Conservation (phyloP, 1,140 invertebrate species). For the Caenorhabditis latens region DNA sequence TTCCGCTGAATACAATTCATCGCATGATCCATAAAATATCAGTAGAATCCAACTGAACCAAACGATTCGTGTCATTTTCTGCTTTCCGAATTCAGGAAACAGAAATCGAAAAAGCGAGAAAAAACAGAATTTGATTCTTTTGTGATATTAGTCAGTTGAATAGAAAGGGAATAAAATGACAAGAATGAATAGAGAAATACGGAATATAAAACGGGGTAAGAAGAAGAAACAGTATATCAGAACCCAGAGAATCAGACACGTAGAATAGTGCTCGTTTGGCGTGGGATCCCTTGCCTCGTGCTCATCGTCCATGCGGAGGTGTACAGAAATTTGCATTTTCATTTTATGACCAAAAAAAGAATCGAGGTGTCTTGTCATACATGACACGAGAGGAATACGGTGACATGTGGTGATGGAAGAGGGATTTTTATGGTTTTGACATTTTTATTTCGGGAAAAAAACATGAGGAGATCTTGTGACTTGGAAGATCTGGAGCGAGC, state of each 20-base stretch:
- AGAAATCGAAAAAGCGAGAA: background rate
- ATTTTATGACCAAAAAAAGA: too few relatives aligned
- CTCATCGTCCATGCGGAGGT: too few relatives aligned
- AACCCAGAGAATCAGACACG: background rate
- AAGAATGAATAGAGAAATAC: slow-evolving; percentile 4
- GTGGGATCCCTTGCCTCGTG: too few relatives aligned
- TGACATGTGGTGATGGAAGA: background rate
- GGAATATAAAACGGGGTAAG: background rate
- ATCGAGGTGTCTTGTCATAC: background rate
- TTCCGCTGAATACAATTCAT: background rate
- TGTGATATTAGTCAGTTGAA: background rate
- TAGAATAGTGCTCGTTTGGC: too few relatives aligned
- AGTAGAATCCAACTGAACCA: background rate
- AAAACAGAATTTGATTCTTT: background rate
- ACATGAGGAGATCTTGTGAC: too few relatives aligned
- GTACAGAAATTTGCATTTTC: too few relatives aligned
- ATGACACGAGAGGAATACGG: background rate
- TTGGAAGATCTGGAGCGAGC: too few relatives aligned
- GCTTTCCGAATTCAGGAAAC: background rate
- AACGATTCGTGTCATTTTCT: background rate
- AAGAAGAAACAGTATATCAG: background rate
- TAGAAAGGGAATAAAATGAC: background rate
- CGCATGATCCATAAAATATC: background rate
- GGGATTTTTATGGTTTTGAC: too few relatives aligned
- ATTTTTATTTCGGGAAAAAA: too few relatives aligned